Evolutionary conservation across 2,888 invertebrate genomes (phyloP).

Genomic region (Nemapogon koenigi): DNA sequence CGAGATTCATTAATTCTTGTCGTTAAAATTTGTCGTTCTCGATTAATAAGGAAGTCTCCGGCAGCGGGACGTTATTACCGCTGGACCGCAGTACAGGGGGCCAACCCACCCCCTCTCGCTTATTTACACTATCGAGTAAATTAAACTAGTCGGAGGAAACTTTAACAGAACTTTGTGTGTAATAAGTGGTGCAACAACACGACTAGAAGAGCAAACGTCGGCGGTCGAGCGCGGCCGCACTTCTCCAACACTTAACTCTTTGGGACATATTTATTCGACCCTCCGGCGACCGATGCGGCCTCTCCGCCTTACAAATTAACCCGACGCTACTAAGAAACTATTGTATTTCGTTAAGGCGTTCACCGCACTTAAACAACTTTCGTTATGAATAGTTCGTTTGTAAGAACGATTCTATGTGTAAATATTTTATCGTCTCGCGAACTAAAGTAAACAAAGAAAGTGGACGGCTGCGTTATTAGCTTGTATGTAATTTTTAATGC

Average conservation of each 20-base stretch:
- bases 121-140: conserved; percentile 67
- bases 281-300: conserved; percentile 54
- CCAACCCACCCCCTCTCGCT: conserved; percentile 56
- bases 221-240: conserved; percentile 59
- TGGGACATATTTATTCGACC: conserved; percentile 66
- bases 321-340: conserved; percentile 42
- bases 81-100: conserved; percentile 58
- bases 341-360: conserved; percentile 34
- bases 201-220: conserved; percentile 65
- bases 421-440: conserved; percentile 49
- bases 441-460: conserved; percentile 52
- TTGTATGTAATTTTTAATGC: conserved; percentile 65
- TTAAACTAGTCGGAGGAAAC: conserved; percentile 64
- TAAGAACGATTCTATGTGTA: conserved; percentile 25
- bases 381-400: conserved; percentile 31
- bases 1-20: conserved; percentile 68
- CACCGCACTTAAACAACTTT: conserved; percentile 31
- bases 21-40: conserved; percentile 68
- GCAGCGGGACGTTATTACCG: conserved; percentile 58
- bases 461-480: conserved; percentile 33
- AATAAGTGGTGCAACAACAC: conserved; percentile 67
- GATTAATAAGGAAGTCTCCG: conserved; percentile 64
- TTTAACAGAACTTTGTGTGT: conserved; percentile 65
- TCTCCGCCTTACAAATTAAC: conserved; percentile 49
- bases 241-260: conserved; percentile 63